Evolutionary conservation across 2,113 vertebrate species (phyloP).

Genomic region (Excalfactoria chinensis): DNA sequence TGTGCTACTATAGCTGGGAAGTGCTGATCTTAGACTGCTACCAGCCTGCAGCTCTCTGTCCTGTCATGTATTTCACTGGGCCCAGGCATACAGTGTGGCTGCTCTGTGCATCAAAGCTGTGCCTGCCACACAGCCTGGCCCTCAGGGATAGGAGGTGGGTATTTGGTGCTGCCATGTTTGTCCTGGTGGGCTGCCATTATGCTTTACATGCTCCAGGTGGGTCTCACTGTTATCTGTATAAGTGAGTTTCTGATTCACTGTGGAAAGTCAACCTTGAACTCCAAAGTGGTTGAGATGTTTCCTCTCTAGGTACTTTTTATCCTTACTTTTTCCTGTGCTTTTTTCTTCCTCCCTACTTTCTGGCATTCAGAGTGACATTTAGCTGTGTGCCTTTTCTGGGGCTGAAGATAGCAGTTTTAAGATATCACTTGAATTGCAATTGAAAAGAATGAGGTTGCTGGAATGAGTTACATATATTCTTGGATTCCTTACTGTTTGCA

Average conservation of each 20-base stretch:
- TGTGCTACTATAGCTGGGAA: fast-evolving
- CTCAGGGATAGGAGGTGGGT: neutral
- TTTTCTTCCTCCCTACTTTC: neutral
- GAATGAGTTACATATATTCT: neutral
- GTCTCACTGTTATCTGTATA: neutral
- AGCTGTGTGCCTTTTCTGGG: neutral
- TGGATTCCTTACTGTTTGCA: neutral
- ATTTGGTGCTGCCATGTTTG: fast-evolving
- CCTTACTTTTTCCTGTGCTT: neutral
- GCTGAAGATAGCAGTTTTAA: neutral
- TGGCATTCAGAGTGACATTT: neutral
- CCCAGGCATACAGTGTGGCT: fast-evolving
- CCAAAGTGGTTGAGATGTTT: neutral
- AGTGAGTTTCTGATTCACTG: neutral
- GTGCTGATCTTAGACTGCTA: neutral
- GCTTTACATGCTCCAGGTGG: neutral
- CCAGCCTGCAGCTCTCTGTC: neutral
- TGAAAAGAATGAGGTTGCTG: neutral
- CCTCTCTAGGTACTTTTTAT: neutral
- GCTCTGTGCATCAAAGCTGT: fast-evolving
- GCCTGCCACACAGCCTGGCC: fast-evolving
- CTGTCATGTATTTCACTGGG: neutral
- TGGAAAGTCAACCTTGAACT: neutral
- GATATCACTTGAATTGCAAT: neutral
- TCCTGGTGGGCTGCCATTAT: neutral